phyloP scores from a whole-genome alignment of 2,797 vertebrate species.

The Rhabdomys pumilio region DNA sequence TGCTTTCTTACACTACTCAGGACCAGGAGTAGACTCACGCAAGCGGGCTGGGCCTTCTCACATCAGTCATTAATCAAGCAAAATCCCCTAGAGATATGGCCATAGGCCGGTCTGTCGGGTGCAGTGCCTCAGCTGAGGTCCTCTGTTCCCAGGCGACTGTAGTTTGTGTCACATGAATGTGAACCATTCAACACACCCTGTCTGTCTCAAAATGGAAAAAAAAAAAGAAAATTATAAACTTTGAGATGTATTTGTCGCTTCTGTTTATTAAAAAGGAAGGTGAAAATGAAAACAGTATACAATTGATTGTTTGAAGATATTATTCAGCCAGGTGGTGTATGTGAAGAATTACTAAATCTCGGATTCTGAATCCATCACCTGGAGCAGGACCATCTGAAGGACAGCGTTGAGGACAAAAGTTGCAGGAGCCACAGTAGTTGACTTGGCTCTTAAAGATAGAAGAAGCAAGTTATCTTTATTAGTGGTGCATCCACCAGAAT shows the following conservation, averaged over 20 bases:
- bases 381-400: background rate
- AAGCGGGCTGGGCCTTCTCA: background rate
- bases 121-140: background rate
- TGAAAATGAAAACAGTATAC: background rate
- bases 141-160: background rate
- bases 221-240: background rate
- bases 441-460: slow-evolving; percentile 22
- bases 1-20: background rate
- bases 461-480: background rate
- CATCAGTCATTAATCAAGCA: background rate
- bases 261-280: slow-evolving; percentile 12
- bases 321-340: background rate
- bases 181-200: background rate
- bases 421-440: background rate
- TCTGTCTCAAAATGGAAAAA: background rate
- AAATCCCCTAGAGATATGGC: background rate
- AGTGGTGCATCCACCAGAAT: slow-evolving; percentile 1
- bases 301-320: background rate
- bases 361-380: slow-evolving; percentile 2
- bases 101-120: no score
- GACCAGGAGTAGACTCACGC: background rate
- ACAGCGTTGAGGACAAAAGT: background rate
- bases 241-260: background rate
- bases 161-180: background rate
- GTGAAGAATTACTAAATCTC: background rate